Evolutionary conservation across 2,113 vertebrate species (phyloP).

Genomic region (Mugil cephalus): DNA sequence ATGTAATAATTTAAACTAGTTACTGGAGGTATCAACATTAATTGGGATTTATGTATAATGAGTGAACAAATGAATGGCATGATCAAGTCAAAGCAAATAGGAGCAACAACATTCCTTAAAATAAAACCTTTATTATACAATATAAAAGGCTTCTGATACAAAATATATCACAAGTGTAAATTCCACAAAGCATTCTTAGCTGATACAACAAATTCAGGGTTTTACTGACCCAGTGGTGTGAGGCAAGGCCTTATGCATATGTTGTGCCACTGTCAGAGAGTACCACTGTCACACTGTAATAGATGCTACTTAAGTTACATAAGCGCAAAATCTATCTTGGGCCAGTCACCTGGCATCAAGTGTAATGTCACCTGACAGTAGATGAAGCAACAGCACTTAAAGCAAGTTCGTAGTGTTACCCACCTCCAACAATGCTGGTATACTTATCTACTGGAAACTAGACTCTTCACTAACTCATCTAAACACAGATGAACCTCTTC

Average conservation of each 20-base stretch:
- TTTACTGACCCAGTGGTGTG: constrained; percentile 69
- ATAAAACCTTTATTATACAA: constrained; percentile 88
- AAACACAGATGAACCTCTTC: neutral
- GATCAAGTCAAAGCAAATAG: neutral
- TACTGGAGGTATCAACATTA: neutral
- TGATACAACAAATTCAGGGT: constrained; percentile 58
- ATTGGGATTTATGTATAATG: neutral
- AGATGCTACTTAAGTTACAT: neutral
- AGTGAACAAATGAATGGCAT: no score
- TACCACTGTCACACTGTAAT: constrained; percentile 4
- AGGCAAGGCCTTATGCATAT: constrained; percentile 1
- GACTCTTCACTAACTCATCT: neutral
- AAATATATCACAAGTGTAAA: constrained; percentile 80
- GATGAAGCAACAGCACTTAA: neutral
- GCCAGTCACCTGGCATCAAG: neutral
- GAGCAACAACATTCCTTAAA: constrained; percentile 75
- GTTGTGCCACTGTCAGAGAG: constrained; percentile 26
- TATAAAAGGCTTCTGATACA: constrained; percentile 84
- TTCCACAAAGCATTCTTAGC: constrained; percentile 79
- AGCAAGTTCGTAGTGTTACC: neutral
- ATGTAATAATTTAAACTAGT: neutral
- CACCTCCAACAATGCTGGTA: constrained; percentile 5
- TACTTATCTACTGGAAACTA: neutral
- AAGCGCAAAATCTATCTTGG: neutral
- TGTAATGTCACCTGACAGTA: neutral